A percentile compares a stretch with the other conserved stretches of the same genome.
These are phyloP conservation scores for Limnodromus scolopaceus DNA, from an alignment of 2,797 vertebrate species.

Conservation along the genomic window DNA sequence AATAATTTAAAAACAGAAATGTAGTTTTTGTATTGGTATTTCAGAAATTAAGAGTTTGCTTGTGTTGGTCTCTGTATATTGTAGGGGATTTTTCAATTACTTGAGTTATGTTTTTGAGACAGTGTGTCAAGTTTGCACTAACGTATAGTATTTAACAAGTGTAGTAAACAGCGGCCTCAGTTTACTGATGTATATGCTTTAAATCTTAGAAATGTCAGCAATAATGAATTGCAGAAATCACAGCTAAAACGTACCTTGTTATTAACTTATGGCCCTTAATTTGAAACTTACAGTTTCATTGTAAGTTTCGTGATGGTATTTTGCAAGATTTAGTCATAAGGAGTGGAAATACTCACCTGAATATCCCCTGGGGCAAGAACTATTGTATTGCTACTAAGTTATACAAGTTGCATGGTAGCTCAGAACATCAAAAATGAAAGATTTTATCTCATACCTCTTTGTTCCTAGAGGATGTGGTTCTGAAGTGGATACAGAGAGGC, in stretches of 20 bases:
- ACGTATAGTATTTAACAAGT: not conserved
- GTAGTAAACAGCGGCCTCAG: not conserved
- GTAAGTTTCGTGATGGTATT: not conserved
- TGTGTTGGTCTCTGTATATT: not conserved
- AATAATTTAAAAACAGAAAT: not conserved
- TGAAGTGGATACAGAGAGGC: not conserved
- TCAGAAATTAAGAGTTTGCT: not conserved
- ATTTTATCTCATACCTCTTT: not conserved
- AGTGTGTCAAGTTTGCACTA: not conserved
- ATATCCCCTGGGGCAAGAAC: not conserved
- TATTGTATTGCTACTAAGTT: not conserved
- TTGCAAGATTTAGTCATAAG: not conserved
- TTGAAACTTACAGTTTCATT: not conserved
- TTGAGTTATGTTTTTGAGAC: not conserved
- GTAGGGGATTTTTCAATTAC: not conserved
- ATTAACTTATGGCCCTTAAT: not conserved
- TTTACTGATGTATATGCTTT: not conserved
- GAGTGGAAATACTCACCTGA: not conserved
- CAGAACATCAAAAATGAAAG: not conserved
- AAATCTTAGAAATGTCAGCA: not conserved
- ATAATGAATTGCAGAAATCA: not conserved
- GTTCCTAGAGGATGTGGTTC: not conserved
- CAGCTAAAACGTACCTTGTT: not conserved
- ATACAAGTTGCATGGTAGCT: not conserved
- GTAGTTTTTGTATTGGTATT: not conserved